phyloP scores from a whole-genome alignment of 2,888 invertebrate genomes.

The Protodeltote pygarga region DNA sequence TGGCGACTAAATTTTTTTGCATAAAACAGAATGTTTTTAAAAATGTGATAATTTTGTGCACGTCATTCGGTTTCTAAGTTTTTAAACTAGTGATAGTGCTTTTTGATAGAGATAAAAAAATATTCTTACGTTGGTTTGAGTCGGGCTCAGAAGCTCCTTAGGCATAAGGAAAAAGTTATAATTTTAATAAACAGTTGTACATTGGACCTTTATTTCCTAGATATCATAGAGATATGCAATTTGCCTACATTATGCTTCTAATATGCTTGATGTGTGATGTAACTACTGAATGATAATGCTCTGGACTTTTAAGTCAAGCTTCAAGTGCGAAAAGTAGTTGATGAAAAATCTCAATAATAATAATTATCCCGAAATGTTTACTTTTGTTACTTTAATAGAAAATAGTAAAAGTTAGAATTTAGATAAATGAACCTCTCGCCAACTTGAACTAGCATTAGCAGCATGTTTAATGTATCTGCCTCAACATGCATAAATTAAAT shows the following conservation, averaged over 20 bases:
- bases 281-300: slow-evolving; percentile 15
- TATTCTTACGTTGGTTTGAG: slow-evolving; percentile 75
- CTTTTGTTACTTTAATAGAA: not conserved
- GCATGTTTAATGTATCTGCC: slow-evolving; percentile 22
- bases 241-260: slow-evolving; percentile 26
- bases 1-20: not conserved
- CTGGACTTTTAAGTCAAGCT: slow-evolving; percentile 13
- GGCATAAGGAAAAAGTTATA: slow-evolving; percentile 59
- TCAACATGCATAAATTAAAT: slow-evolving; percentile 50
- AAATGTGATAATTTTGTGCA: slow-evolving; percentile 33
- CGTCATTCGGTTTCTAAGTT: slow-evolving; percentile 25
- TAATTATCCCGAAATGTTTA: not conserved
- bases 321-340: slow-evolving; percentile 16
- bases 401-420: not conserved
- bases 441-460: slow-evolving; percentile 22
- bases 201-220: slow-evolving; percentile 73
- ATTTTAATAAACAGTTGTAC: slow-evolving; percentile 60
- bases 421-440: not conserved
- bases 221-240: slow-evolving; percentile 19
- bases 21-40: slow-evolving; percentile 17
- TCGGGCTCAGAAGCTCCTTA: slow-evolving; percentile 80
- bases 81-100: slow-evolving; percentile 45
- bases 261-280: slow-evolving; percentile 25
- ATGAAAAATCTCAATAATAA: slow-evolving; percentile 1
- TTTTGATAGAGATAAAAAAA: slow-evolving; percentile 49